Evolutionary conservation across 2,888 invertebrate genomes (phyloP), one percentile per base, ranked within the genome.

Genomic region (Taphrorychus bicolor): DNA sequence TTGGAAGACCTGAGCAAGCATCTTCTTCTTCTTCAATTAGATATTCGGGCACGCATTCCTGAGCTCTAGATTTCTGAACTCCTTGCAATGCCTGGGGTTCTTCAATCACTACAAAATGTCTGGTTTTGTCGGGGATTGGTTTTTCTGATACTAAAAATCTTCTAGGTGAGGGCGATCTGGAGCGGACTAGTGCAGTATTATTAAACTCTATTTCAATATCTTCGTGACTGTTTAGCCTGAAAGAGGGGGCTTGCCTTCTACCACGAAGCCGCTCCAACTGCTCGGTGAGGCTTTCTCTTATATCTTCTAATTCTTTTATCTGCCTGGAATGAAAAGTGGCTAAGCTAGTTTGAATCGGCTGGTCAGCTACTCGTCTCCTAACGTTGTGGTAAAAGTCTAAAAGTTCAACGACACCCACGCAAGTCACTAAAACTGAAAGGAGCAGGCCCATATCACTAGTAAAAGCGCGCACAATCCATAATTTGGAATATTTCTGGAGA

Each of bases 321-420:
- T 66, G 60, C 14, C 52, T 52, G 7, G 54, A 41, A 5, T 51
- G 49, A 11, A 70, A 14, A 9, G 23, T 42, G 22, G 18, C 32
- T 7, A 66, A 24, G 11, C 21, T 32, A n/a, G 54, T 42, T 49
- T 52, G 14, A 3, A 58, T 19, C n/a, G 52, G 56, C 17, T 41
- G 41, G 11, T 42, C 24, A 16, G 22, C 48, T 3, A 40, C 67
- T 16, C 57, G 66, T 19, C 51, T 48, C 14, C 23, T 24, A 7
- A 67, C 48, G 17, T 59, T 66, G 5, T 66, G 53, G 21, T 62
- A 70, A 11, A 70, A 58, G 5, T 88, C 86, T 59, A 89, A 76
- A 48, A 89, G 85, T 80, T 93, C 93, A 74, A 90, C 78, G 22
- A 90, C 87, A 70, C 93, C 93, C 71, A 91, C 88, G 81, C 91